Conservation (phyloP, 2,113 vertebrate genomes). For the Charina bottae region DNA sequence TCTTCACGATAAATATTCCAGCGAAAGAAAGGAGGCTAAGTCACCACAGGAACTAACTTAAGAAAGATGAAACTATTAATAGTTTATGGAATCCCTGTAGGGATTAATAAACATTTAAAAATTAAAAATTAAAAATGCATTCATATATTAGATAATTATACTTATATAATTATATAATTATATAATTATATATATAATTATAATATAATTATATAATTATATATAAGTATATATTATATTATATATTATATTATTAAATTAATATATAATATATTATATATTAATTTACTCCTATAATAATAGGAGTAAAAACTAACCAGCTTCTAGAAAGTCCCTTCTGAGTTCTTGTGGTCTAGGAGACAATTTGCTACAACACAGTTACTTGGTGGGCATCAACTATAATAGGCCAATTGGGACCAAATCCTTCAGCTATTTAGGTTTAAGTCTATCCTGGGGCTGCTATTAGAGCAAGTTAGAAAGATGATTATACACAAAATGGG, state of each 20-base stretch:
- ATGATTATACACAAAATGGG: background rate
- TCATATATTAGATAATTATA: background rate
- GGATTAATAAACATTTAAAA: background rate
- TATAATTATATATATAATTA: too few relatives aligned
- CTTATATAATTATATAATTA: too few relatives aligned
- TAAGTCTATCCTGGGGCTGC: background rate
- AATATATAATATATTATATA: too few relatives aligned
- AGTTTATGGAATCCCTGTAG: background rate
- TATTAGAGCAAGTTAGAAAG: background rate
- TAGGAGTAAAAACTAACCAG: background rate
- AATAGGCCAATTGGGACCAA: slow-evolving; percentile 1
- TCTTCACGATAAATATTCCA: background rate
- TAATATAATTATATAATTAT: too few relatives aligned
- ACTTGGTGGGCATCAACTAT: background rate
- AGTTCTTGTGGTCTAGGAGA: slow-evolving; percentile 3
- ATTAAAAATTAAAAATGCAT: background rate
- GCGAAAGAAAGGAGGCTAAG: background rate
- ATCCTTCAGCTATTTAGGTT: background rate
- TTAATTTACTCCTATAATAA: too few relatives aligned
- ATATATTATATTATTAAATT: too few relatives aligned
- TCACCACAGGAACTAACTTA: background rate
- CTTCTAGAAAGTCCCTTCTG: background rate
- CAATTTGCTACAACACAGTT: slow-evolving; percentile 23
- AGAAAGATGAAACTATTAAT: background rate
- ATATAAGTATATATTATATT: too few relatives aligned